Conservation (phyloP, 2,888 invertebrate species). For the Limenitis arthemis region DNA sequence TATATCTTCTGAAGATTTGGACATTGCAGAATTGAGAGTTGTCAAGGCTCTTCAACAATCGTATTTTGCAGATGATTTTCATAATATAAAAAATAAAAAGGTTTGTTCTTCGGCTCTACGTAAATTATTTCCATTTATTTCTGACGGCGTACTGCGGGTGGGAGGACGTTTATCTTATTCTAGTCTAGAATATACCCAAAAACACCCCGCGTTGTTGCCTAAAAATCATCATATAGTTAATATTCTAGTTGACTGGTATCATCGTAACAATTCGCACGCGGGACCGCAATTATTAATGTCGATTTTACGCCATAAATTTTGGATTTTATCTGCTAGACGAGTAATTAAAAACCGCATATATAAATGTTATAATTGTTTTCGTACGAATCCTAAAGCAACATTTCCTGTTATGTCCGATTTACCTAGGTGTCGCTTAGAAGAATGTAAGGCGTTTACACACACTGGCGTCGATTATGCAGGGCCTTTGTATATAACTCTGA, state of each 20-base stretch:
- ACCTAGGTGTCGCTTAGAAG: conserved; percentile 5
- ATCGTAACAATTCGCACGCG: conserved; percentile 6
- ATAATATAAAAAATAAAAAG: too few relatives aligned
- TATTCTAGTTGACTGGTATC: conserved; percentile 7
- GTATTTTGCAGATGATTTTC: not conserved
- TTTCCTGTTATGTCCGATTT: conserved; percentile 12
- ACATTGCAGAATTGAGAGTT: conserved; percentile 1
- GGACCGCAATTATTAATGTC: conserved; percentile 9
- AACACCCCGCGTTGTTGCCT: not conserved
- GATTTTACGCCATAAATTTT: conserved; percentile 7
- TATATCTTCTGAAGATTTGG: conserved; percentile 2
- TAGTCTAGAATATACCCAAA: not conserved
- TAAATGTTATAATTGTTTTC: not conserved
- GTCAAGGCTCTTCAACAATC: not conserved
- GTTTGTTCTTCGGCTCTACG: too few relatives aligned
- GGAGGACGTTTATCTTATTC: not conserved
- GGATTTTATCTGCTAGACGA: conserved; percentile 7
- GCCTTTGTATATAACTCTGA: conserved; percentile 1
- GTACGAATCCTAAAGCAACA: conserved; percentile 2
- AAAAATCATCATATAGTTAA: not conserved
- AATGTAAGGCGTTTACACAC: conserved; percentile 6
- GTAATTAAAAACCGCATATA: not conserved
- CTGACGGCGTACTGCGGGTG: too few relatives aligned
- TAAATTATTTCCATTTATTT: too few relatives aligned
- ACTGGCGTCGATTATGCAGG: conserved; percentile 11